Base-by-base conservation (phyloP, 2,888 invertebrate genomes). In the Eupithecia subfuscata region DNA sequence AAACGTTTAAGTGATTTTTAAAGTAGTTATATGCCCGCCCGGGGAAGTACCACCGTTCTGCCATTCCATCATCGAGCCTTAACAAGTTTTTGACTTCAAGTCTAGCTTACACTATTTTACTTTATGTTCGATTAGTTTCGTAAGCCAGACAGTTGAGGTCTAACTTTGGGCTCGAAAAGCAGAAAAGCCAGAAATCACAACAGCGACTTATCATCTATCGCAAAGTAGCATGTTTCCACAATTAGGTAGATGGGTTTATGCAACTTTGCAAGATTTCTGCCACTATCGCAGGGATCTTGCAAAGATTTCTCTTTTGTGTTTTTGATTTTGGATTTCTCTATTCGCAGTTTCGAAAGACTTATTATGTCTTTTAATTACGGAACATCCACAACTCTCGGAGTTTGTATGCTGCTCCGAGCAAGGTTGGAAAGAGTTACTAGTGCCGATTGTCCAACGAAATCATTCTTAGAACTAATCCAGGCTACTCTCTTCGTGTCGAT, bases 41-140 rank as follows among this genome's bases (percentile, higher is more conserved):
- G 74, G 71, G 71, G 75, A 65, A 75, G 71, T 72, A 75, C 75
- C 75, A 75, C 75, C 71, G 69, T 72, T 75, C 69, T 75, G 71
- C 64, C 12, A 8, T 56, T 56, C 11, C 11, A 56, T 11, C 56
- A 11, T 22, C 22, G 22, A 56, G 56, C 56, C 56, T n/a, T n/a
- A 56, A 56, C 22, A 22, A 56, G 56, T 56, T 11, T 56, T 56
- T n/a, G 9, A 52, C 52, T 37, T 37, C 37, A 37, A 7, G 11
- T 40, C 40, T 40, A 9, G 8, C 45, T 11, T 22, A 56, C 12
- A 22, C 11, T 56, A 8, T 22, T 22, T 22, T 22, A 22, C 22
- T 56, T 22, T n/a, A 9, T n/a, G 7, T 56, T 6, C 18, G 45
- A n/a, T n/a, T 52, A 52, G 52, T 56, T 22, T 56, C 56, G 22